Evolutionary conservation across 2,888 invertebrate genomes (phyloP).

Genomic region (Perithous albicinctus): DNA sequence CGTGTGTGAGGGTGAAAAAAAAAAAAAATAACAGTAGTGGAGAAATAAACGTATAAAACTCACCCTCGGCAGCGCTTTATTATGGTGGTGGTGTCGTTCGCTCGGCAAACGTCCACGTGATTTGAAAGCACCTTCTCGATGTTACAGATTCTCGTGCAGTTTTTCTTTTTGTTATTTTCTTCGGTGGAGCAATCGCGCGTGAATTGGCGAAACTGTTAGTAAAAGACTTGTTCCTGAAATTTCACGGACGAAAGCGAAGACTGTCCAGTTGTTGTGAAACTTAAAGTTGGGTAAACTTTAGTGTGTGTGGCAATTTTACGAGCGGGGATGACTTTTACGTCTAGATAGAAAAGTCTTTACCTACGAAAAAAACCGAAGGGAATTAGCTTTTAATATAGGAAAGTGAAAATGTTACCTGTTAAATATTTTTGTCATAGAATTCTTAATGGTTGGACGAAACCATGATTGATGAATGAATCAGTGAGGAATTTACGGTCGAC

Average conservation of each 20-base stretch:
- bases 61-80: constrained; percentile 17
- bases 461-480: too few relatives aligned
- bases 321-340: not conserved
- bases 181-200: too few relatives aligned
- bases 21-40: not conserved
- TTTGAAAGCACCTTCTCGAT: constrained; percentile 22
- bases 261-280: not conserved
- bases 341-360: not conserved
- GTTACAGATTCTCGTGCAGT: constrained; percentile 6
- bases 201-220: constrained; percentile 10
- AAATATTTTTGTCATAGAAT: too few relatives aligned
- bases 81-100: constrained; percentile 19
- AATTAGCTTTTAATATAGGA: not conserved
- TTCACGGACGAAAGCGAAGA: not conserved
- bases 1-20: constrained; percentile 1
- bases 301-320: not conserved
- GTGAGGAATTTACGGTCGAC: too few relatives aligned
- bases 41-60: constrained; percentile 24
- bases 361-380: not conserved
- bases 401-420: too few relatives aligned
- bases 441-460: too few relatives aligned
- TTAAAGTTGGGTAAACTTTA: not conserved
- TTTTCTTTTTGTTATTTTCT: too few relatives aligned
- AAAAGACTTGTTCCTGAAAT: not conserved
- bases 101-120: constrained; percentile 13